Percentiles rank a stretch among this genome's conserved stretches.
These are phyloP conservation scores for Pungitius pungitius DNA, from an alignment of 2,113 vertebrate species.

Conservation along the genomic window DNA sequence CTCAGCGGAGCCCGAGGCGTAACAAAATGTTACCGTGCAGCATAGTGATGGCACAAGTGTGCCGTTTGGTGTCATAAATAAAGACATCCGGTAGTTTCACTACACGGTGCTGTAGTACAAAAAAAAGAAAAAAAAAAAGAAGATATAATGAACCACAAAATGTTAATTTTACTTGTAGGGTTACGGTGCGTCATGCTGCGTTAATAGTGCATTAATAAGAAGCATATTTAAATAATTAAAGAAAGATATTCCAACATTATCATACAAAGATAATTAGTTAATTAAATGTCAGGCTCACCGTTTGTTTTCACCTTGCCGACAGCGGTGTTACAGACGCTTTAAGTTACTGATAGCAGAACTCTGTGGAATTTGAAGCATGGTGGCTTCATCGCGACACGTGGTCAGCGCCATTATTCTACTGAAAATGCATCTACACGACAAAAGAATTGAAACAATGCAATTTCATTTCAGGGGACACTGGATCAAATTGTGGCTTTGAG, in stretches of 20 bases:
- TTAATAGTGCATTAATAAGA: neutral
- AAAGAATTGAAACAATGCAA: neutral
- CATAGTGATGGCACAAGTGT: neutral
- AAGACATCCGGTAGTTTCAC: neutral
- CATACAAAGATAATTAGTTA: neutral
- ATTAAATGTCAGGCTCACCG: neutral
- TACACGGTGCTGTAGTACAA: neutral
- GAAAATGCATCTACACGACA: neutral
- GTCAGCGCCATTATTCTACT: neutral
- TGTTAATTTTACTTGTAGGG: neutral
- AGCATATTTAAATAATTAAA: neutral
- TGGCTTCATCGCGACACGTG: neutral
- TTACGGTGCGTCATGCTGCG: neutral
- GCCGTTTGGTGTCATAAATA: neutral
- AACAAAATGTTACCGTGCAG: conserved; percentile 14
- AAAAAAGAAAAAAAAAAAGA: too few relatives aligned
- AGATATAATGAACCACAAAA: too few relatives aligned
- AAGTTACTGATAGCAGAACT: neutral
- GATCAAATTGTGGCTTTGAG: too few relatives aligned
- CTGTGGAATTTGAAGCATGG: neutral
- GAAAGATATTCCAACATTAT: neutral
- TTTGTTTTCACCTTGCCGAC: neutral
- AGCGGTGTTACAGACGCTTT: neutral
- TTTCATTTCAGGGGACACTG: too few relatives aligned
- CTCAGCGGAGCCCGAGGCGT: conserved; percentile 32